Percentiles rank a stretch among this genome's conserved stretches.
These are phyloP conservation scores for Uropetala carovei DNA, from an alignment of 2,888 invertebrate genomes.

Conservation along the genomic window DNA sequence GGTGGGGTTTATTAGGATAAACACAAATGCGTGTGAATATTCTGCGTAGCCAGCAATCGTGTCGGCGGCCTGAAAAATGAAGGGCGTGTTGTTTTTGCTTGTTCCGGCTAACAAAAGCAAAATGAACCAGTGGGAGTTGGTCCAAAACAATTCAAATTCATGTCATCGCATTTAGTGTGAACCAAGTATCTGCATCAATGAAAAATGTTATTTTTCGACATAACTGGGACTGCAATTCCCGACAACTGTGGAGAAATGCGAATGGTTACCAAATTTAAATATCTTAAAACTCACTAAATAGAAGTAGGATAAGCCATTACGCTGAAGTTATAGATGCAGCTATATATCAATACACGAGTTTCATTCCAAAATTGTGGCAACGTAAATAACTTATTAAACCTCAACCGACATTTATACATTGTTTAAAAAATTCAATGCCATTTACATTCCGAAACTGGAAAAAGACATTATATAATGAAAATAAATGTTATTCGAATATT, in stretches of 20 bases:
- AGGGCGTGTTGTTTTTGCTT: slow-evolving; percentile 7
- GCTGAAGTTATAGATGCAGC: too few relatives aligned
- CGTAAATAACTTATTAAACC: too few relatives aligned
- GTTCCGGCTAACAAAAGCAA: background rate
- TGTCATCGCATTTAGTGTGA: background rate
- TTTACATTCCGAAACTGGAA: too few relatives aligned
- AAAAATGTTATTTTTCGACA: slow-evolving; percentile 9
- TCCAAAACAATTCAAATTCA: slow-evolving; percentile 6
- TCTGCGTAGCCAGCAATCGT: slow-evolving; percentile 11
- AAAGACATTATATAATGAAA: too few relatives aligned
- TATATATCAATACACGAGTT: too few relatives aligned
- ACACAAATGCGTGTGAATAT: background rate
- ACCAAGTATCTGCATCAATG: background rate
- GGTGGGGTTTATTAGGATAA: background rate
- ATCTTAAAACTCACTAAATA: background rate
- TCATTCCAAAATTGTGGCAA: too few relatives aligned
- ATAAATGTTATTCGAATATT: too few relatives aligned
- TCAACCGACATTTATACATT: too few relatives aligned
- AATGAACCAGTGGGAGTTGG: background rate
- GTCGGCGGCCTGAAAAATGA: background rate
- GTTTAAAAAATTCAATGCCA: too few relatives aligned
- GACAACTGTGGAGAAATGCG: background rate
- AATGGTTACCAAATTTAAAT: background rate
- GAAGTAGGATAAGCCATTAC: background rate
- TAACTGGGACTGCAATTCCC: background rate